phyloP scores from a whole-genome alignment of 1,140 invertebrate species.

The Ceratosolen solmsi region DNA sequence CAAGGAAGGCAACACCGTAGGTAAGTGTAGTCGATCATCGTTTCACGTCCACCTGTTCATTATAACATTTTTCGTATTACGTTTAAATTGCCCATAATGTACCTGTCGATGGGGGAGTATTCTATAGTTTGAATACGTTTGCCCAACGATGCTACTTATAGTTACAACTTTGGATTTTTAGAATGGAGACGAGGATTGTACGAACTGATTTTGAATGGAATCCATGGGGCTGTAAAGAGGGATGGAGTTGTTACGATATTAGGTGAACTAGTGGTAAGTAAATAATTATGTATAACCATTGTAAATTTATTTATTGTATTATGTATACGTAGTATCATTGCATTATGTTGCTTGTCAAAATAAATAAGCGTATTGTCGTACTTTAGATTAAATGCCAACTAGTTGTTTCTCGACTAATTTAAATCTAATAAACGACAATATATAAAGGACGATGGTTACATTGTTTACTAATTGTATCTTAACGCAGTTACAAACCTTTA shows the following conservation, averaged over 20 bases:
- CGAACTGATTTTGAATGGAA: conserved; percentile 80
- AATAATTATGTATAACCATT: conserved; percentile 10
- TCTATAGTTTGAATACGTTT: too few relatives aligned
- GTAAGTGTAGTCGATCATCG: conserved; percentile 51
- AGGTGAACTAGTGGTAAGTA: conserved; percentile 80
- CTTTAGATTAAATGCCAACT: too few relatives aligned
- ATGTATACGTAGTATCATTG: too few relatives aligned
- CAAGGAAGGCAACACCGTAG: conserved; percentile 71
- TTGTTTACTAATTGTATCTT: too few relatives aligned
- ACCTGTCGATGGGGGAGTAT: too few relatives aligned
- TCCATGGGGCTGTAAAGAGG: conserved; percentile 80
- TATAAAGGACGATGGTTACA: too few relatives aligned
- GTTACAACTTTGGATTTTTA: conserved; percentile 53
- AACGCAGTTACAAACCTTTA: too few relatives aligned
- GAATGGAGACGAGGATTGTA: conserved; percentile 73
- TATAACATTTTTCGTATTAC: too few relatives aligned
- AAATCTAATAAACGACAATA: too few relatives aligned
- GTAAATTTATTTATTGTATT: too few relatives aligned
- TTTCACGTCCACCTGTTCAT: background rate
- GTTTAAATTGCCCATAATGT: too few relatives aligned
- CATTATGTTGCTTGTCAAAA: background rate
- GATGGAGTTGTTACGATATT: conserved; percentile 80
- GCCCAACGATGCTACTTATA: background rate
- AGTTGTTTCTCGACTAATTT: too few relatives aligned
- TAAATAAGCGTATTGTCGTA: background rate